A percentile compares a stretch with the other conserved stretches of the same genome.
Conservation (phyloP, 1,140 invertebrate genomes). For the Leucophenga varia region DNA sequence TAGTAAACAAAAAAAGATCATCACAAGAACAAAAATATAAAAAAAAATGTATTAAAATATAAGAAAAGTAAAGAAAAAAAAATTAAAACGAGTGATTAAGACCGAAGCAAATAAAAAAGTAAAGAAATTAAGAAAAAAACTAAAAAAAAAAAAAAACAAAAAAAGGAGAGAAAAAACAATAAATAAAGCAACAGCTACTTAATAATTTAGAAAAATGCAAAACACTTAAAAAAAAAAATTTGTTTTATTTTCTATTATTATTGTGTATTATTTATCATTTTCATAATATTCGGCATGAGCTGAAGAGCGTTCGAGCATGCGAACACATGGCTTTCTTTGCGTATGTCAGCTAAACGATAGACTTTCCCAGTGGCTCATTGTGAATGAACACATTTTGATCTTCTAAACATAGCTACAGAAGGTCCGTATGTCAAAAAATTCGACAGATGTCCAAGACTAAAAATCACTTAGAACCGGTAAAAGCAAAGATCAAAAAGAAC, state of each 20-base stretch:
- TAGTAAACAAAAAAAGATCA: not conserved
- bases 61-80: constrained; percentile 31
- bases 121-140: constrained; percentile 1
- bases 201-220: constrained; percentile 50
- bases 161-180: constrained; percentile 34
- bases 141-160: constrained; percentile 25
- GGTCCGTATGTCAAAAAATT: too few species aligned
- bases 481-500: too few species aligned
- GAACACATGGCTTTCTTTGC: too few species aligned
- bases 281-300: not conserved
- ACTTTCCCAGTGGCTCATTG: too few species aligned
- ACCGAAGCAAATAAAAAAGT: not conserved
- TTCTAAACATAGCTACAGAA: too few species aligned
- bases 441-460: too few species aligned
- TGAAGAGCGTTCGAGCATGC: too few species aligned
- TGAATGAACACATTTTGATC: too few species aligned
- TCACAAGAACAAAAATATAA: constrained; percentile 1
- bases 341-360: too few species aligned
- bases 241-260: constrained; percentile 21
- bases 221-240: constrained; percentile 9
- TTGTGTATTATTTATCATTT: constrained; percentile 11
- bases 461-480: too few species aligned
- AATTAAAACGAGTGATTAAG: constrained; percentile 15
- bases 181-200: constrained; percentile 53
- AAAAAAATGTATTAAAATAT: not conserved